phyloP scores from a whole-genome alignment of 2,888 invertebrate species.

The Liodrosophila aerea region DNA sequence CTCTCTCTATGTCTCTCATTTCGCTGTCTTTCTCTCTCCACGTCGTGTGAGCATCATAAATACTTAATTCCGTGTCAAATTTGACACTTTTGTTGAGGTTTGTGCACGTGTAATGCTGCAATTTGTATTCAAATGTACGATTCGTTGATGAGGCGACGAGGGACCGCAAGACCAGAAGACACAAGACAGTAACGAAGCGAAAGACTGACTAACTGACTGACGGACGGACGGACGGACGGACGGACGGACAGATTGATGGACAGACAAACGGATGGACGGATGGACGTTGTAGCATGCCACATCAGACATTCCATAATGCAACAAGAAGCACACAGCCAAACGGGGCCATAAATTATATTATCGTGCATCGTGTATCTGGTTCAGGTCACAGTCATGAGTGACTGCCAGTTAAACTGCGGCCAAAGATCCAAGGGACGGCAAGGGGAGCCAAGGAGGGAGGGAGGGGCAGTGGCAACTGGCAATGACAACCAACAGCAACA shows the following conservation, averaged over 20 bases:
- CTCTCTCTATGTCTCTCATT: slow-evolving; percentile 5
- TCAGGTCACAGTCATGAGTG: slow-evolving; percentile 73
- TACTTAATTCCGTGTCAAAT: slow-evolving; percentile 65
- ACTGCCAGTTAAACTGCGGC: slow-evolving; percentile 51
- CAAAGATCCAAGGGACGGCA: not conserved
- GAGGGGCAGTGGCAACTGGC: slow-evolving; percentile 26
- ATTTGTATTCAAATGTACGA: slow-evolving; percentile 75
- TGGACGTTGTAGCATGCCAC: slow-evolving; percentile 50
- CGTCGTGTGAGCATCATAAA: slow-evolving; percentile 57
- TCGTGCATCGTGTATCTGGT: slow-evolving; percentile 75
- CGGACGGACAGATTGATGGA: slow-evolving; percentile 7
- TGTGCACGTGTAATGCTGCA: slow-evolving; percentile 61
- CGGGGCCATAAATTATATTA: slow-evolving; percentile 75
- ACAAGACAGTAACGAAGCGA: not conserved
- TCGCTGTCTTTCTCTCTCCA: not conserved
- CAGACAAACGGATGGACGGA: slow-evolving; percentile 19
- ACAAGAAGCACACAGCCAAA: slow-evolving; percentile 57
- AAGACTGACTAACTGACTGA: slow-evolving; percentile 9
- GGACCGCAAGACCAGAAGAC: slow-evolving; percentile 14
- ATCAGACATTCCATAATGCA: slow-evolving; percentile 72
- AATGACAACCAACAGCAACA: slow-evolving; percentile 50
- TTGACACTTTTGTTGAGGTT: slow-evolving; percentile 68
- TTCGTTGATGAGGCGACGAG: slow-evolving; percentile 62
- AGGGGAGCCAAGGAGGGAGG: not conserved
- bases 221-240: slow-evolving; percentile 7